Evolutionary conservation across 2,797 vertebrate genomes (phyloP), one percentile per base, ranked within the genome.

Genomic region (Chaetophractus vellerosus): DNA sequence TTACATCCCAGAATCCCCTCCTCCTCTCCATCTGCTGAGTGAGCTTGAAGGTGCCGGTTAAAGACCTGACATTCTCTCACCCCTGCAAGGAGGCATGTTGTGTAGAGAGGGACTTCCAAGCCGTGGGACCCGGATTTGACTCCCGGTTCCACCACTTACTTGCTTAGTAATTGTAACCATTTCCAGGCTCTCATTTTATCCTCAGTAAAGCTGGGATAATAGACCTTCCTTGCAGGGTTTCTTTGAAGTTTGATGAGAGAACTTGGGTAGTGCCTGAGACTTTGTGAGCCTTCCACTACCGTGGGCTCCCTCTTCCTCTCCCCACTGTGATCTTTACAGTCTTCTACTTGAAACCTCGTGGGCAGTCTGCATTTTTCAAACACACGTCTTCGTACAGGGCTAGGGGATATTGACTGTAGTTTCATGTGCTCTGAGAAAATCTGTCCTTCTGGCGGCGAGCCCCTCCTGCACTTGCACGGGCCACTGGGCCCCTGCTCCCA

Each of bases 391-490:
- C 16, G 21, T 23, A 3, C 11, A 63, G 33, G 36, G 6, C 9
- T n/a, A 10, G n/a, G 74, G 48, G 55, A 6, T 0, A 2, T 2
- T 6, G 74, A 4, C 18, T 26, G 19, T 24, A 9, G 16, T 24
- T 28, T 38, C 3, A 0, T 1, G 21, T 33, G 33, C 63, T 78
- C 41, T 6, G 80, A 31, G 38, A 4, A 19, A 28, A 1, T 16
- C 50, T 45, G 50, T 5, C 50, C 38, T 6, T 21, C 6, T 55
- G 9, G 61, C 5, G 36, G 31, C 1, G 33, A 38, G 68, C 2
- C 24, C 31, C 23, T 9, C 1, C 2, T 3, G 48, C 5, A 15
- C 23, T 16, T 8, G 11, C 31, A 9, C 5, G 4, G 61, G 11
- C 23, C 11, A 61, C 4, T 15, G 1, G 1, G 82, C 63, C 38